Evolutionary conservation across 2,888 invertebrate genomes (phyloP).

Genomic region (Parnassius smintheus): DNA sequence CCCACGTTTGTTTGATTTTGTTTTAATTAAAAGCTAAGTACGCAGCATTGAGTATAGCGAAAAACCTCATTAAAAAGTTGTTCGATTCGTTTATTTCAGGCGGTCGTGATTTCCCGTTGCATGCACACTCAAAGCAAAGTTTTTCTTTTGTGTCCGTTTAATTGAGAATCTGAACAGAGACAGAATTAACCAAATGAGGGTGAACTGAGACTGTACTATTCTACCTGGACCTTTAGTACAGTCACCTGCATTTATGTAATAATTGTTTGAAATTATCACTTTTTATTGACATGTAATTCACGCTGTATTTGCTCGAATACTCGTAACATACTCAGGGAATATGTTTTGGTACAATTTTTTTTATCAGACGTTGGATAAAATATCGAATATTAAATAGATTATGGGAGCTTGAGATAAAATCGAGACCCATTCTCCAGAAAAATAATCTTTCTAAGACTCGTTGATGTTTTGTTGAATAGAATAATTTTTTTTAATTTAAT

Average conservation of each 20-base stretch:
- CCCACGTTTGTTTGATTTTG: not conserved
- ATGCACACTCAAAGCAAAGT: conserved; percentile 39
- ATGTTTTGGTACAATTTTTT: no score
- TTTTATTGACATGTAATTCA: no score
- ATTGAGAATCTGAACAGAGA: conserved; percentile 63
- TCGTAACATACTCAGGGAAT: no score
- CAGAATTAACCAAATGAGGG: conserved; percentile 77
- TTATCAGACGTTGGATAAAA: no score
- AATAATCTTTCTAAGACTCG: no score
- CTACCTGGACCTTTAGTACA: conserved; percentile 34
- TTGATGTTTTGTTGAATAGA: no score
- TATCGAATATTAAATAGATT: no score
- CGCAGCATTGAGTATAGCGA: conserved; percentile 26
- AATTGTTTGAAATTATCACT: no score
- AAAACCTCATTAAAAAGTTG: conserved; percentile 72
- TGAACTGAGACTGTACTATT: conserved; percentile 41
- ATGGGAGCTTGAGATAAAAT: no score
- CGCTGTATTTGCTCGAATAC: no score
- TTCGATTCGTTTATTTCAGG: conserved; percentile 58
- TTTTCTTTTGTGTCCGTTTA: conserved; percentile 70
- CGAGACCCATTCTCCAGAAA: no score
- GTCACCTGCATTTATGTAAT: conserved; percentile 27
- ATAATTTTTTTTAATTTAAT: no score
- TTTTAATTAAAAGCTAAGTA: conserved; percentile 10
- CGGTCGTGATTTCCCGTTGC: conserved; percentile 68